Evolutionary conservation across 2,797 vertebrate genomes (phyloP).

Genomic region (Gallinago solitaria): DNA sequence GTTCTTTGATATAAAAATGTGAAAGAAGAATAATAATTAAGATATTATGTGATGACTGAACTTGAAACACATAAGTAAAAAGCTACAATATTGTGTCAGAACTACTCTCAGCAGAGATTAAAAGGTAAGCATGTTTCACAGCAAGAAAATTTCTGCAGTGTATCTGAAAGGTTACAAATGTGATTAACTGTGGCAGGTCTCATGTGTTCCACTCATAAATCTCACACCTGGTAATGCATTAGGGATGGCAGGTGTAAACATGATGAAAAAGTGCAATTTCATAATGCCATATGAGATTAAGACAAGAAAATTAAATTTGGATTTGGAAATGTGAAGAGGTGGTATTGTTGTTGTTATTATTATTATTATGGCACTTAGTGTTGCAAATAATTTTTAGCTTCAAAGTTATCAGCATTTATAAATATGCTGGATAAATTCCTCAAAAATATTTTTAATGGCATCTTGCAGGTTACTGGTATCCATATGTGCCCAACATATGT

Average conservation of each 20-base stretch:
- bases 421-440: neutral
- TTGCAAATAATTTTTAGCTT: neutral
- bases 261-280: constrained; percentile 59
- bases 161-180: constrained; percentile 73
- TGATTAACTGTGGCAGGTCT: constrained; percentile 75
- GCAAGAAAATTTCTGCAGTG: constrained; percentile 53
- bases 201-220: constrained; percentile 74
- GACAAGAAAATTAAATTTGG: constrained; percentile 33
- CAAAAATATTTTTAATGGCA: constrained; percentile 16
- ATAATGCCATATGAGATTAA: constrained; percentile 49
- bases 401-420: neutral
- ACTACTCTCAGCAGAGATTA: constrained; percentile 13
- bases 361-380: neutral
- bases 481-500: constrained; percentile 60
- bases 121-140: constrained; percentile 64
- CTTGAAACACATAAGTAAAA: neutral
- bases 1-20: neutral
- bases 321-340: neutral
- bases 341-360: neutral
- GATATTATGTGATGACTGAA: neutral
- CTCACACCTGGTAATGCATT: constrained; percentile 71
- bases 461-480: constrained; percentile 22
- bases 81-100: neutral
- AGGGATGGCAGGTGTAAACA: constrained; percentile 65
- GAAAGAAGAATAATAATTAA: neutral